Percentiles rank a stretch among this genome's conserved stretches.
These are phyloP conservation scores for Peromyscus leucopus DNA, from an alignment of 2,113 vertebrate species.

Conservation along the genomic window DNA sequence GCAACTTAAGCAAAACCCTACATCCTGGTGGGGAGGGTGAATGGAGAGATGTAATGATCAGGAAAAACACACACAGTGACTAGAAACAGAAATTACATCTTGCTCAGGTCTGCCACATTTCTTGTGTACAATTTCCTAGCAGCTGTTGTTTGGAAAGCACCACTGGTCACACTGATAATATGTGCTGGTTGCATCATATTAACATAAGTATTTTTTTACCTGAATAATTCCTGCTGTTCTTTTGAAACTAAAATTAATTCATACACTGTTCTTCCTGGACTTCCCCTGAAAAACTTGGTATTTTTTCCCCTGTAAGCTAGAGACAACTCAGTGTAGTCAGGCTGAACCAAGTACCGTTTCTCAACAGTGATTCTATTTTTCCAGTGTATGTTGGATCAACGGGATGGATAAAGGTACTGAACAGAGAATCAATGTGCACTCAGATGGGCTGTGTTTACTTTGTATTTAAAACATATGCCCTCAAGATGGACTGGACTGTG, in stretches of 20 bases:
- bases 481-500: slow-evolving; percentile 35
- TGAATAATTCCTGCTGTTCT: slow-evolving; percentile 78
- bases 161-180: slow-evolving; percentile 75
- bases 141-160: slow-evolving; percentile 81
- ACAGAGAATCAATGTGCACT: slow-evolving; percentile 55
- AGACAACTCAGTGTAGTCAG: slow-evolving; percentile 32
- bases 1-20: slow-evolving; percentile 74
- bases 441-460: slow-evolving; percentile 68
- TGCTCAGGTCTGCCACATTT: slow-evolving; percentile 36
- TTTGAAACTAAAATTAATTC: slow-evolving; percentile 64
- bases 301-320: background rate
- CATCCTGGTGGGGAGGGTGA: slow-evolving; percentile 46
- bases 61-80: slow-evolving; percentile 23
- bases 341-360: slow-evolving; percentile 53
- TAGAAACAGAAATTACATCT: slow-evolving; percentile 60
- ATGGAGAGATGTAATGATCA: slow-evolving; percentile 54
- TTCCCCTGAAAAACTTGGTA: background rate
- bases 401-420: slow-evolving; percentile 51
- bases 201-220: slow-evolving; percentile 80
- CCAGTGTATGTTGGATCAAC: background rate
- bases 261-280: slow-evolving; percentile 29
- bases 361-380: slow-evolving; percentile 55
- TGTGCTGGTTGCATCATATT: slow-evolving; percentile 56
- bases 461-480: slow-evolving; percentile 60
- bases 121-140: slow-evolving; percentile 70